A percentile compares a stretch with the other conserved stretches of the same genome.
Evolutionary conservation across 2,797 vertebrate species (phyloP).

Genomic region (Huso huso): DNA sequence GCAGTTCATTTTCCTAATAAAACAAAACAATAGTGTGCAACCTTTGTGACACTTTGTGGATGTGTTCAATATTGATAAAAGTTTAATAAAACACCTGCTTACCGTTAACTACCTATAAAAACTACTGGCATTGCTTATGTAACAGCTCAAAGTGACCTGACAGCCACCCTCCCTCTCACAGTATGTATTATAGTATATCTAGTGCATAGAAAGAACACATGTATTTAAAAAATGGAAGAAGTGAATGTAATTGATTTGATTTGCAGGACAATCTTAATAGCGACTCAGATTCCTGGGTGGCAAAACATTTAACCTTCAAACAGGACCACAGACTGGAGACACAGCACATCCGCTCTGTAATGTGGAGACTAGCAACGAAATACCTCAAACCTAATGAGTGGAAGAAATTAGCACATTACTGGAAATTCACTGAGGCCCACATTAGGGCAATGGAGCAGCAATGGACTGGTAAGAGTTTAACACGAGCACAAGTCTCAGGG

Average conservation of each 20-base stretch:
- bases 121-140: too few relatives aligned
- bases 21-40: too few relatives aligned
- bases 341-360: constrained; percentile 72
- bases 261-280: constrained; percentile 52
- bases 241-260: background rate
- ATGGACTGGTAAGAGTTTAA: constrained; percentile 53
- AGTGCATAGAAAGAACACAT: too few relatives aligned
- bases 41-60: too few relatives aligned
- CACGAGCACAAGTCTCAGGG: background rate
- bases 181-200: too few relatives aligned
- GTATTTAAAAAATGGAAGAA: too few relatives aligned
- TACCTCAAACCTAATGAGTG: constrained; percentile 70
- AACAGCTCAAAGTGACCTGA: too few relatives aligned
- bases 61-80: too few relatives aligned
- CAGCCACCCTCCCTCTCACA: too few relatives aligned
- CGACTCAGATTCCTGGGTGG: constrained; percentile 44
- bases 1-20: too few relatives aligned
- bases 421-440: constrained; percentile 79
- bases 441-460: constrained; percentile 76
- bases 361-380: constrained; percentile 76
- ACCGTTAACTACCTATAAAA: too few relatives aligned
- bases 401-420: constrained; percentile 76
- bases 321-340: constrained; percentile 75
- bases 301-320: constrained; percentile 66
- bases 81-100: too few relatives aligned